Base-by-base conservation (phyloP, 2,797 vertebrate genomes). In the Chromis chromis region DNA sequence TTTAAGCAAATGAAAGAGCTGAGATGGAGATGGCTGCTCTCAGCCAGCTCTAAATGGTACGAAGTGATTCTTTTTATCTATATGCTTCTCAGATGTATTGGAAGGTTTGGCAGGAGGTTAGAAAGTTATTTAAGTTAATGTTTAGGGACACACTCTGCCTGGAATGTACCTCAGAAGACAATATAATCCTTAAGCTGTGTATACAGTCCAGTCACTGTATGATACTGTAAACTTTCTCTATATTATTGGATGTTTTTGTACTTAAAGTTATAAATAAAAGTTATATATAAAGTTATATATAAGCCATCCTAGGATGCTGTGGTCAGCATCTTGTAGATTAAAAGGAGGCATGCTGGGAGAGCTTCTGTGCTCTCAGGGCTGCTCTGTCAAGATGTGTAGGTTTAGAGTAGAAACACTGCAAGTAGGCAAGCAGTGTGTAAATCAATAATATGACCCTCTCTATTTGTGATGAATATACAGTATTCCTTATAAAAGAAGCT, bases 71-170 rank as follows among this genome's bases (percentile, higher is more conserved):
- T 53, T 64, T 76, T 60, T 39, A 59, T 25, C 3, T 62, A 63
- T 42, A 58, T 1, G 53, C 52, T 65, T 70, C 28, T 77, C 19
- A 53, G 3, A 40, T 56, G 42, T 72, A 62, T 72, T 78, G 52
- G 56, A 58, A 61, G 53, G 55, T 66, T n/a, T 44, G 31, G 53
- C 70, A 73, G 58, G 31, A 65, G 61, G 54, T 58, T 65, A 58
- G 54, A 65, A 42, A 28, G 12, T 27, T 63, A 62, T 36, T 56
- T 49, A 9, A 64, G 42, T 64, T 72, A 58, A 65, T 65, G 50
- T 73, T 64, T 58, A 57, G 64, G 44, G 64, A 19, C 21, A 36
- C 60, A 16, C 54, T 33, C 19, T 48, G 50, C 52, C 40, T 63
- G 50, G 55, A 55, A 44, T 31, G 28, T 54, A 60, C 63, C 25